Conservation (phyloP, 2,113 vertebrate species). For the Actenoides hombroni region DNA sequence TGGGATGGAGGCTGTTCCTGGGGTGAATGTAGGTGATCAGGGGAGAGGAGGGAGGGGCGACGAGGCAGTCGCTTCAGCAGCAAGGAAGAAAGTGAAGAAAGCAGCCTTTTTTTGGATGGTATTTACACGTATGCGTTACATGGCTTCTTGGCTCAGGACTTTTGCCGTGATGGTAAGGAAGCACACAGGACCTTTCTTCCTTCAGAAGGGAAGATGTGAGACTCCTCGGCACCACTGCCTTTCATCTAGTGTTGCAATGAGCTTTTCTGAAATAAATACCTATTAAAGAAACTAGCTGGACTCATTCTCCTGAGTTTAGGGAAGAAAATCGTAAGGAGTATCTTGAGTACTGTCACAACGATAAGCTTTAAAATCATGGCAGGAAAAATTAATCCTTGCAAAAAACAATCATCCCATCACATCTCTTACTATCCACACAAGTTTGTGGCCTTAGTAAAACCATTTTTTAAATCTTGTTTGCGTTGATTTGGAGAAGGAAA, state of each 20-base stretch:
- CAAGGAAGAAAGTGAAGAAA: neutral
- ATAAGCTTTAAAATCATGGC: neutral
- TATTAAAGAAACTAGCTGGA: neutral
- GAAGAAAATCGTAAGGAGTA: neutral
- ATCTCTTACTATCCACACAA: neutral
- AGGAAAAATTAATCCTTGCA: neutral
- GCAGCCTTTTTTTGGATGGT: neutral
- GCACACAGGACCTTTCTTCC: neutral
- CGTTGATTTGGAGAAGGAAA: neutral
- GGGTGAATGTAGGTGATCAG: accelerated
- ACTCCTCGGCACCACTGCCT: neutral
- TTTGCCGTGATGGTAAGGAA: neutral
- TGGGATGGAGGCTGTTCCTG: neutral
- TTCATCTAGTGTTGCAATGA: neutral
- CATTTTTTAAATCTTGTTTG: neutral
- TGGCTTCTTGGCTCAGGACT: neutral
- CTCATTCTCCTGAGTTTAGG: neutral
- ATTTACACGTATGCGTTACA: neutral
- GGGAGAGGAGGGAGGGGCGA: neutral
- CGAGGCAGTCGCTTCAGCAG: neutral
- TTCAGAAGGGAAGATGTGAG: neutral
- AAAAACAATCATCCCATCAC: neutral
- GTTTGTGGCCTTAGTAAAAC: neutral
- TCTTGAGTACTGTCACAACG: neutral
- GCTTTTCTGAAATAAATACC: neutral